Evolutionary conservation across 1,140 invertebrate genomes (phyloP).

Genomic region (Drosophila biarmipes): DNA sequence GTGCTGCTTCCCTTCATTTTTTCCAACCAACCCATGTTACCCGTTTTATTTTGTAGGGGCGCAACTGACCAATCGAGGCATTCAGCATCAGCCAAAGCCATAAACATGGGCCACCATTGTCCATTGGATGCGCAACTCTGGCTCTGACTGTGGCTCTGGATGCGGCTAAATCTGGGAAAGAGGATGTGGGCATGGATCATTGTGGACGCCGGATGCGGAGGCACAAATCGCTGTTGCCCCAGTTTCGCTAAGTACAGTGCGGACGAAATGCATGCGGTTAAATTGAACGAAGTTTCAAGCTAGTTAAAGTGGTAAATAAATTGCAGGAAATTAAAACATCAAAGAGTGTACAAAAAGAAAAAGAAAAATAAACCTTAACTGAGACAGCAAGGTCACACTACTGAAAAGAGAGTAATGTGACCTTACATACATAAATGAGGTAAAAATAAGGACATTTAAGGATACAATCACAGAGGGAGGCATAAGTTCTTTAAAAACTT

Average conservation of each 20-base stretch:
- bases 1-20: background rate
- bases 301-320: background rate
- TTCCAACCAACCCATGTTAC: background rate
- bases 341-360: too few relatives aligned
- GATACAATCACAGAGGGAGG: too few relatives aligned
- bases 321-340: background rate
- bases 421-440: background rate
- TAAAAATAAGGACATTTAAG: background rate
- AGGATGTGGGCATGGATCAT: background rate
- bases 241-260: conserved; percentile 22
- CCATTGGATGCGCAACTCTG: conserved; percentile 23
- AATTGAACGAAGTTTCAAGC: background rate
- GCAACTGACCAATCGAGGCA: conserved; percentile 27
- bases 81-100: conserved; percentile 42
- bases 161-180: conserved; percentile 2
- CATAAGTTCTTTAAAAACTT: too few relatives aligned
- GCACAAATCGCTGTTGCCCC: conserved; percentile 45
- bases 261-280: background rate
- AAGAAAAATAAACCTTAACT: background rate
- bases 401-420: background rate
- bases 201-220: conserved; percentile 27
- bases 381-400: background rate
- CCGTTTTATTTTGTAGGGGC: conserved; percentile 11
- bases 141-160: conserved; percentile 13
- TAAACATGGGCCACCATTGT: conserved; percentile 49